phyloP scores from a whole-genome alignment of 2,797 vertebrate genomes.

The Mallotus villosus region DNA sequence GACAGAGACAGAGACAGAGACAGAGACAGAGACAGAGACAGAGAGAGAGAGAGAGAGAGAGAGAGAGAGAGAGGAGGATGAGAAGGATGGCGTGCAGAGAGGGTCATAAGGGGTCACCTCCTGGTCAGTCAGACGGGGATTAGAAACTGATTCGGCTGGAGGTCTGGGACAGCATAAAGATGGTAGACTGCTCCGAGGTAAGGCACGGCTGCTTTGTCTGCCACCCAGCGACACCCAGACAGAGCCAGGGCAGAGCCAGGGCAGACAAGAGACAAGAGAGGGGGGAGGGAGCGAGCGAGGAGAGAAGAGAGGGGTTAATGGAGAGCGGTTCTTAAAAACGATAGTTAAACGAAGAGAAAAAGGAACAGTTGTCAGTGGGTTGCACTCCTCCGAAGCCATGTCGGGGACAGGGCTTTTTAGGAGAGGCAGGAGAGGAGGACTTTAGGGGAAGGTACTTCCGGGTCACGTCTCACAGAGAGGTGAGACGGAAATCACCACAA shows the following conservation, averaged over 20 bases:
- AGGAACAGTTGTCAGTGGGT: not conserved
- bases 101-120: slow-evolving; percentile 79
- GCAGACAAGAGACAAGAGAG: slow-evolving; percentile 38
- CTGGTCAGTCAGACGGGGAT: slow-evolving; percentile 64
- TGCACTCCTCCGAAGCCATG: not conserved
- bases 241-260: slow-evolving; percentile 65
- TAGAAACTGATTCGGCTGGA: slow-evolving; percentile 98
- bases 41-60: slow-evolving; percentile 18
- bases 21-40: not conserved
- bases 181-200: slow-evolving; percentile 96
- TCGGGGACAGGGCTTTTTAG: not conserved
- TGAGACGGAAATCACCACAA: slow-evolving; percentile 9
- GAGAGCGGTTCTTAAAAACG: slow-evolving; percentile 13
- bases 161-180: slow-evolving; percentile 99
- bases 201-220: slow-evolving; percentile 92
- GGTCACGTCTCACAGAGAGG: slow-evolving; percentile 17
- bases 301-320: slow-evolving; percentile 33
- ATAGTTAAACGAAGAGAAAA: not conserved
- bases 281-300: slow-evolving; percentile 12
- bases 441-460: not conserved
- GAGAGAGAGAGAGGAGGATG: slow-evolving; percentile 28
- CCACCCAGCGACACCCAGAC: slow-evolving; percentile 74
- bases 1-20: not conserved
- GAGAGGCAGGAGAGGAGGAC: slow-evolving; percentile 32
- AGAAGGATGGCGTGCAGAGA: slow-evolving; percentile 43